Conservation (phyloP, 2,113 vertebrate species). For the Tetrax tetrax region DNA sequence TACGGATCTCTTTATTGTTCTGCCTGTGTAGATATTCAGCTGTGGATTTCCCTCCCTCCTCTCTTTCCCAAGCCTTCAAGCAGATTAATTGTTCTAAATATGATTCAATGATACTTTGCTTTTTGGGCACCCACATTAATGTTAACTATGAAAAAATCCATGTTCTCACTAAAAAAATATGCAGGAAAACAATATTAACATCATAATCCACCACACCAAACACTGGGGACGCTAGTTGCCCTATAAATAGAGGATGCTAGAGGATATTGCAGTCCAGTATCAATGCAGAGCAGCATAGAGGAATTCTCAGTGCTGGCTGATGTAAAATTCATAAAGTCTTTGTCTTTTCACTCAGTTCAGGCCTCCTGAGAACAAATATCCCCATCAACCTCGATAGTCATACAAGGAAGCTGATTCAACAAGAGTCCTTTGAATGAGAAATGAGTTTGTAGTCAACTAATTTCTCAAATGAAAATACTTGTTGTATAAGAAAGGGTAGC, state of each 20-base stretch:
- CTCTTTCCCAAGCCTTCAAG: neutral
- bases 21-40: neutral
- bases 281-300: neutral
- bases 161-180: neutral
- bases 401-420: neutral
- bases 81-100: neutral
- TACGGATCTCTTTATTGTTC: neutral
- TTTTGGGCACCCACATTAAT: neutral
- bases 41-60: neutral
- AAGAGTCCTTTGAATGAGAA: neutral
- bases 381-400: neutral
- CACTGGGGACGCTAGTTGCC: neutral
- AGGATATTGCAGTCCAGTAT: neutral
- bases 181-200: neutral
- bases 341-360: neutral
- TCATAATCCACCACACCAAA: neutral
- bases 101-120: neutral
- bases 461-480: neutral
- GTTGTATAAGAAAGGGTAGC: neutral
- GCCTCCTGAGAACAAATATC: neutral
- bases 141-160: neutral
- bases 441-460: neutral
- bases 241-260: neutral
- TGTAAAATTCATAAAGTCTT: neutral
- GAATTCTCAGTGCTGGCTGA: neutral